Conservation (phyloP, 2,113 vertebrate species). For the Dasyurus viverrinus region DNA sequence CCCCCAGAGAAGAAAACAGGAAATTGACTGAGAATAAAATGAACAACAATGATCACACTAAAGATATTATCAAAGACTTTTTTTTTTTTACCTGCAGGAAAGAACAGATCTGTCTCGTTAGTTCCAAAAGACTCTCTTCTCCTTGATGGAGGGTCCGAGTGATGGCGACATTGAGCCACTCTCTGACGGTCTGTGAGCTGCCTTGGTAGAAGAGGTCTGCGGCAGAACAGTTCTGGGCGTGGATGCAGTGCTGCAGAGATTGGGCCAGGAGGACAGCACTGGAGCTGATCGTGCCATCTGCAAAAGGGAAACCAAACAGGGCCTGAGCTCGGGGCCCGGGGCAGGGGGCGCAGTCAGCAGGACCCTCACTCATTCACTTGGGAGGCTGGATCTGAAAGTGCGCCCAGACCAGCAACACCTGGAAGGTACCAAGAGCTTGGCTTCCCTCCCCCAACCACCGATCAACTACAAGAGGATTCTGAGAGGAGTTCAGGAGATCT, state of each 20-base stretch:
- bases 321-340: not conserved
- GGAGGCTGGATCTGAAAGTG: not conserved
- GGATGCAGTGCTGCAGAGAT: constrained; percentile 94
- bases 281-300: constrained; percentile 97
- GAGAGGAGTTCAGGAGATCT: not conserved
- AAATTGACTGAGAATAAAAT: not conserved
- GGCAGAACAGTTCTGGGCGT: constrained; percentile 94
- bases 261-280: constrained; percentile 95
- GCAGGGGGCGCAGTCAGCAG: not conserved
- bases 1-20: not conserved
- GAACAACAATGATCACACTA: not conserved
- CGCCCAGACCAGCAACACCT: not conserved
- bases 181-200: constrained; percentile 91
- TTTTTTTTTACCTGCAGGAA: constrained; percentile 91
- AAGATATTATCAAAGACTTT: not conserved
- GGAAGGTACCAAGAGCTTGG: not conserved
- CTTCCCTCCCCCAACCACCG: not conserved
- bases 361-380: not conserved
- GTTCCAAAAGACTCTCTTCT: constrained; percentile 95
- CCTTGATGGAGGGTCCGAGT: constrained; percentile 96
- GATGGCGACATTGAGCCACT: constrained; percentile 96
- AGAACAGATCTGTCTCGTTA: constrained; percentile 96
- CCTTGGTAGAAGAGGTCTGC: constrained; percentile 98
- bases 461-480: not conserved
- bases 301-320: constrained; percentile 17